Base-by-base conservation (phyloP, 2,888 invertebrate species). In the Xestoiulus laeticollis region DNA sequence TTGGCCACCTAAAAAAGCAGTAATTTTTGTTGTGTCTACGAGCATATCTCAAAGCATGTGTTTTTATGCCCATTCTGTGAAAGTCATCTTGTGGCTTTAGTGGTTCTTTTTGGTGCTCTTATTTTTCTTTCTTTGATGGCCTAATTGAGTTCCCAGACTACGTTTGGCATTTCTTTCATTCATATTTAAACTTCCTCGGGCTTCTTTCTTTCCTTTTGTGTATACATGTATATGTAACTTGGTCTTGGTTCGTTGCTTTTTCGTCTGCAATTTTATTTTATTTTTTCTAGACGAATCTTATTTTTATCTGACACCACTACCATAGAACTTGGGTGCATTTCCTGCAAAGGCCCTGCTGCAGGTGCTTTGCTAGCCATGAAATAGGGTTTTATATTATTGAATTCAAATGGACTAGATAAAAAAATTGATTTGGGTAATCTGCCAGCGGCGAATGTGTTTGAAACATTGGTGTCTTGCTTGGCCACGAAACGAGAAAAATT, bases 351-450 rank as follows among this genome's bases (percentile, higher is more conserved):
- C 68, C 68, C 68, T 68, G 26, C 68, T 68, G 26, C 26, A 68
- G 68, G 68, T 68, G n/a, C 68, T 5, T 68, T 8, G 68, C 22
- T 26, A 10, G 68, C 68, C 68, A 68, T 26, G 26, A 68, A 68
- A 68, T 68, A 68, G 26, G 26, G 26, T 68, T 68, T 26, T 68
- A 26, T 68, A n/a, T 68, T 68, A 68, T 68, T 68, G 68, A 68
- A 68, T 68, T 68, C 68, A 68, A 68, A 68, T 68, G 68, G 68
- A 68, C 68, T 68, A 26, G 68, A 68, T 68, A 68, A 68, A 68
- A 68, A 68, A 68, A n/a, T n/a, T 68, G 68, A 68, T 68, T 68
- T 68, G 68, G 68, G 26, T 68, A 68, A 26, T 68, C 22, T 68
- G 68, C 68, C 68, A 22, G n/a, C 68, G 68, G 68, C 68, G n/a